These are phyloP conservation scores for Rhinolophus sinicus DNA, from an alignment of 2,113 vertebrate species.

Conservation along the genomic window DNA sequence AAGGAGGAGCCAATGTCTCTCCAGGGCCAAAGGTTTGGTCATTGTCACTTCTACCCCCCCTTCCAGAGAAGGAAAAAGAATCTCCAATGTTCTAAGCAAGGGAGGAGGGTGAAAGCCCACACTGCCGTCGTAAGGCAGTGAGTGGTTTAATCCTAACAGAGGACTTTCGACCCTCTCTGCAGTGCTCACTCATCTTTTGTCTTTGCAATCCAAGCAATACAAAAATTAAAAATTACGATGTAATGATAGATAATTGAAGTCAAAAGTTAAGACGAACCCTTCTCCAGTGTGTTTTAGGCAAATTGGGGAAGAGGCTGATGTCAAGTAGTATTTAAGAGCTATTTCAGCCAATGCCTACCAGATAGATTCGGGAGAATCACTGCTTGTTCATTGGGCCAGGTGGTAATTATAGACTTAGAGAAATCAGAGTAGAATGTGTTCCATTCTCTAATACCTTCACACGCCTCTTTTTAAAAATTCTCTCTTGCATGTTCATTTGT, in stretches of 20 bases:
- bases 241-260: constrained; percentile 19
- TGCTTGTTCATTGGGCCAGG: constrained; percentile 65
- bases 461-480: constrained; percentile 55
- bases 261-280: constrained; percentile 17
- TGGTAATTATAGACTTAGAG: constrained; percentile 73
- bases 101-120: background rate
- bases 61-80: background rate
- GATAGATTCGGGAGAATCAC: constrained; percentile 57
- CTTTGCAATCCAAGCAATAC: background rate
- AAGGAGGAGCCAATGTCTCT: background rate
- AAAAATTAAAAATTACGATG: background rate
- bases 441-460: constrained; percentile 70
- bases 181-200: background rate
- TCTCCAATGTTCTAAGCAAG: background rate
- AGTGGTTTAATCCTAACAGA: background rate
- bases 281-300: constrained; percentile 28
- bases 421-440: constrained; percentile 59
- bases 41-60: background rate
- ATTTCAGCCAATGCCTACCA: constrained; percentile 44
- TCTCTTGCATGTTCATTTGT: constrained; percentile 62
- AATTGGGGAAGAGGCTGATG: background rate
- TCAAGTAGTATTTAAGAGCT: constrained; percentile 35
- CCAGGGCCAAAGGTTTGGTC: background rate
- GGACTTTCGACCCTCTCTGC: background rate
- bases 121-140: background rate